A percentile compares a stretch with the other conserved stretches of the same genome.
These are phyloP conservation scores for Sarcophaga peregrina DNA, from an alignment of 1,140 invertebrate genomes.

Conservation along the genomic window DNA sequence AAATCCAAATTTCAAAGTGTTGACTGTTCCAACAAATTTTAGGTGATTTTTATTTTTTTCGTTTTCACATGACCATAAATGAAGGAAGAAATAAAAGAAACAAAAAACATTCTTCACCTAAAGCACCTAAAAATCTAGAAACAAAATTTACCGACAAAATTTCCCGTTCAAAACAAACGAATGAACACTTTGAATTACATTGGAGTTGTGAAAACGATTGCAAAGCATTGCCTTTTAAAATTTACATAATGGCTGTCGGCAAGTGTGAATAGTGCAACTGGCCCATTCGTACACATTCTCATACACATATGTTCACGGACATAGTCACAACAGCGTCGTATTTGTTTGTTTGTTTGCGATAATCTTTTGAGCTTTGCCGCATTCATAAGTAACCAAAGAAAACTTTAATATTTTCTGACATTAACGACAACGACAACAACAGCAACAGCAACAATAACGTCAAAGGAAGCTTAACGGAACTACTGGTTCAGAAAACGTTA, in stretches of 20 bases:
- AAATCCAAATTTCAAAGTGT: not conserved
- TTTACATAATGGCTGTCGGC: slow-evolving; percentile 51
- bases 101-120: slow-evolving; percentile 1
- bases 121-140: not conserved
- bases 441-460: not conserved
- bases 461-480: slow-evolving; percentile 27
- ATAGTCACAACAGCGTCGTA: not conserved
- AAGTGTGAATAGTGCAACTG: slow-evolving; percentile 30
- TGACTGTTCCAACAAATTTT: not conserved
- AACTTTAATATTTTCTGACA: slow-evolving; percentile 3
- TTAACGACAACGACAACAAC: not conserved
- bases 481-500: not conserved
- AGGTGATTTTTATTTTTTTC: not conserved
- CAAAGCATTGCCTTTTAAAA: slow-evolving; percentile 9
- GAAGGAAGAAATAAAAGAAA: not conserved
- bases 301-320: not conserved
- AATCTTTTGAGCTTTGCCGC: slow-evolving; percentile 65
- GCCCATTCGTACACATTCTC: not conserved
- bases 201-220: slow-evolving; percentile 36
- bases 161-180: slow-evolving; percentile 40
- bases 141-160: slow-evolving; percentile 17
- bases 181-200: slow-evolving; percentile 43
- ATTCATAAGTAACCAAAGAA: slow-evolving; percentile 49
- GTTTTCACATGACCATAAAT: slow-evolving; percentile 19
- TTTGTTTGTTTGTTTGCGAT: slow-evolving; percentile 47